These are phyloP conservation scores for Arctia plantaginis DNA, from an alignment of 2,888 invertebrate species.

Conservation along the genomic window DNA sequence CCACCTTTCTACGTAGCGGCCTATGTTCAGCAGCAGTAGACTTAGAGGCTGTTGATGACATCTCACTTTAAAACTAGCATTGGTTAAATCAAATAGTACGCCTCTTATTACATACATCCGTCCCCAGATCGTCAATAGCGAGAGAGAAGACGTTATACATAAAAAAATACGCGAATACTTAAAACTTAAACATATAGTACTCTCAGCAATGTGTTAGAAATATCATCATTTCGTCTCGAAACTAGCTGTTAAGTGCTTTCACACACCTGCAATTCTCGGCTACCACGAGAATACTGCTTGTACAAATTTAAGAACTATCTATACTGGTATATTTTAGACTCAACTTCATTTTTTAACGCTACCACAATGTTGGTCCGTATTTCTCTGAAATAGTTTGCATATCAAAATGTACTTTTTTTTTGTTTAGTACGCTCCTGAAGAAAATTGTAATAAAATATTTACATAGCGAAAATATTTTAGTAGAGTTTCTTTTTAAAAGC, in stretches of 20 bases:
- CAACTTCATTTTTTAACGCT: constrained; percentile 26
- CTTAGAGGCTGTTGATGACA: no score
- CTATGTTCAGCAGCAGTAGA: no score
- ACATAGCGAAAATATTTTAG: background rate
- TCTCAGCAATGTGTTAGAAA: constrained; percentile 57
- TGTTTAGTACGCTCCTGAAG: background rate
- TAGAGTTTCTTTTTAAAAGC: background rate
- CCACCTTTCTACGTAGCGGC: no score
- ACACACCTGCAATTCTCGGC: constrained; percentile 49
- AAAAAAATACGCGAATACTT: background rate
- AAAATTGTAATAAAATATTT: background rate
- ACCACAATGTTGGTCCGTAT: background rate
- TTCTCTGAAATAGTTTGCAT: background rate
- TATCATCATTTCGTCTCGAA: constrained; percentile 62
- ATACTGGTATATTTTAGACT: constrained; percentile 24
- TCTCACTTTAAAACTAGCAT: no score
- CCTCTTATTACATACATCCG: background rate
- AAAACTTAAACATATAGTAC: constrained; percentile 27
- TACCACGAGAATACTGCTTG: constrained; percentile 28
- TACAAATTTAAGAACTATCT: constrained; percentile 44
- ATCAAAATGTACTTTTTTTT: background rate
- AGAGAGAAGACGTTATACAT: no score
- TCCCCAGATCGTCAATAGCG: background rate
- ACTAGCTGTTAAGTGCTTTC: constrained; percentile 65
- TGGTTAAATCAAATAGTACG: no score